Evolutionary conservation across 2,797 vertebrate genomes (phyloP).

Genomic region (Falco naumanni): DNA sequence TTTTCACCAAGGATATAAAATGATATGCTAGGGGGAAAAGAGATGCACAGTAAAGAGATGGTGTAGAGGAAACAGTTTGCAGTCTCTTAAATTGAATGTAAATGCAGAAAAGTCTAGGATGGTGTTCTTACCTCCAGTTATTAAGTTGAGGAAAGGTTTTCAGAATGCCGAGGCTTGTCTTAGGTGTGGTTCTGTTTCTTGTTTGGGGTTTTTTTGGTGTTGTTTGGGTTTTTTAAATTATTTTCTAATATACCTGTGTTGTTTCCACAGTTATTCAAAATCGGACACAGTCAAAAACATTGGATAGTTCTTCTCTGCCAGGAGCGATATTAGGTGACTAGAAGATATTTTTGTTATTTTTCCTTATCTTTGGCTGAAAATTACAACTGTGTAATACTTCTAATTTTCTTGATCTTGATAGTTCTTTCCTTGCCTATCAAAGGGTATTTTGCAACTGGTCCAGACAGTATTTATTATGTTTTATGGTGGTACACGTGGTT

Average conservation of each 20-base stretch:
- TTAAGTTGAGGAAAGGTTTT: neutral
- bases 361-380: neutral
- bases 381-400: neutral
- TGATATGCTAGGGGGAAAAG: neutral
- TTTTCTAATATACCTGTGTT: slow-evolving; percentile 2
- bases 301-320: slow-evolving; percentile 72
- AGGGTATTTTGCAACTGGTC: neutral
- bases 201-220: neutral
- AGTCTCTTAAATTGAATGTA: neutral
- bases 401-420: neutral
- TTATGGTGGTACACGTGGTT: neutral
- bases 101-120: neutral
- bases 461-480: neutral
- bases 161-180: neutral
- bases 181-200: neutral
- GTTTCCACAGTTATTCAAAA: slow-evolving; percentile 81
- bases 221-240: neutral
- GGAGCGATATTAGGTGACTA: slow-evolving; percentile 79
- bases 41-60: neutral
- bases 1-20: neutral
- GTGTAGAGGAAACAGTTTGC: neutral
- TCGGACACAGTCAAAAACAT: slow-evolving; percentile 67
- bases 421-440: neutral
- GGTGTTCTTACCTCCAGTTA: neutral
- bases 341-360: neutral